Conservation (phyloP, 2,113 vertebrate species). For the Panurus biarmicus region DNA sequence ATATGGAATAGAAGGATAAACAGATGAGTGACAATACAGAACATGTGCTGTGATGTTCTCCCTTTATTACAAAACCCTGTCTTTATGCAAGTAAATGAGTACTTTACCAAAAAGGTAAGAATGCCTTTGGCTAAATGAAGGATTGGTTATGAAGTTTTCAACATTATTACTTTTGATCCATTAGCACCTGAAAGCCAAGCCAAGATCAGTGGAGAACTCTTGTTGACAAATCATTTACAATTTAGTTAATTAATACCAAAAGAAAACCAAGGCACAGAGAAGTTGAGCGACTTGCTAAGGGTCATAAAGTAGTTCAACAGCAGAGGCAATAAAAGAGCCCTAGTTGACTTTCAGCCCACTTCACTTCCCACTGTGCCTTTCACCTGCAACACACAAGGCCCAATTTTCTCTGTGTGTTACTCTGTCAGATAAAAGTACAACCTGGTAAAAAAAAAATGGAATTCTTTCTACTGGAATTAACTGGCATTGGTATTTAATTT, state of each 20-base stretch:
- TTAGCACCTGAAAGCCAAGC: not conserved
- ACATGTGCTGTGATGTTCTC: not conserved
- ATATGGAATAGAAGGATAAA: not conserved
- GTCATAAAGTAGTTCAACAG: constrained; percentile 15
- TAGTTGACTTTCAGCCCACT: not conserved
- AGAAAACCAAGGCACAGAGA: not conserved
- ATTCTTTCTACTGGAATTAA: not conserved
- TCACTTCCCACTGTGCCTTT: not conserved
- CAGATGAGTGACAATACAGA: not conserved
- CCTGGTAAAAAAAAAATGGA: not conserved
- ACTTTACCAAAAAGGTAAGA: not conserved
- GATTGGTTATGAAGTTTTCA: not conserved
- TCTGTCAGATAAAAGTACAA: not conserved
- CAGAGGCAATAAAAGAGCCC: not conserved
- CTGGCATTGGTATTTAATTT: not conserved
- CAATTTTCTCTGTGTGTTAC: not conserved
- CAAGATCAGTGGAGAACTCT: not conserved
- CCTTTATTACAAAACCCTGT: not conserved
- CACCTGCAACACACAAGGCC: not conserved
- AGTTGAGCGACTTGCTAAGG: not conserved
- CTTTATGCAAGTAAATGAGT: not conserved
- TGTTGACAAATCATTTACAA: constrained; percentile 17
- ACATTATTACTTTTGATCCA: not conserved
- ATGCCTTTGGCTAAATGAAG: not conserved
- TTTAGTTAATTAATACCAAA: constrained; percentile 45